Conservation (phyloP, 2,797 vertebrate genomes). For the Parotocinclus haroldoi region DNA sequence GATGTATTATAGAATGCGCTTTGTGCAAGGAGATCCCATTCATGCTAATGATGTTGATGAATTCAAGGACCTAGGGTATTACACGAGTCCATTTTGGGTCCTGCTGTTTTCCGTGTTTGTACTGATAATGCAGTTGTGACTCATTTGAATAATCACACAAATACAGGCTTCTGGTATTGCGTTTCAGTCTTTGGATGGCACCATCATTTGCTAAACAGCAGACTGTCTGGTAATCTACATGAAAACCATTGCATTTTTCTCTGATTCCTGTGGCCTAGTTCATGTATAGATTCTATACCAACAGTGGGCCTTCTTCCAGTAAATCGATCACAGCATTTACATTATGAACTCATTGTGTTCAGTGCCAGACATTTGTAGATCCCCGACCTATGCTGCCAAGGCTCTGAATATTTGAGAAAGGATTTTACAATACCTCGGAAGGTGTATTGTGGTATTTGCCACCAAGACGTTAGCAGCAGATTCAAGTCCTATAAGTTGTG, state of each 20-base stretch:
- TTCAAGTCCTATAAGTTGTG: too few species aligned
- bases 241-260: neutral
- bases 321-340: neutral
- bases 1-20: neutral
- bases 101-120: neutral
- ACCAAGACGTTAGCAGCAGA: too few species aligned
- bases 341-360: too few species aligned
- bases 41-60: conserved; percentile 2
- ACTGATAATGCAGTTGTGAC: neutral
- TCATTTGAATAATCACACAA: conserved; percentile 10
- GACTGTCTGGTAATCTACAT: neutral
- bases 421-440: too few species aligned
- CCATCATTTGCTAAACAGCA: neutral
- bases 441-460: too few species aligned
- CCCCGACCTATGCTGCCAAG: too few species aligned
- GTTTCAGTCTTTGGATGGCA: neutral
- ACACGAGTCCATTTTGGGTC: conserved; percentile 3
- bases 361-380: too few species aligned
- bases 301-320: neutral
- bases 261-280: neutral
- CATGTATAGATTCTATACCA: neutral
- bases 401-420: too few species aligned
- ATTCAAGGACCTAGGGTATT: neutral
- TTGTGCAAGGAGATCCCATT: conserved; percentile 10
- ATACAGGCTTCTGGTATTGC: neutral